Base-by-base conservation (phyloP, 1,140 invertebrate species). In the Aphis craccivora region DNA sequence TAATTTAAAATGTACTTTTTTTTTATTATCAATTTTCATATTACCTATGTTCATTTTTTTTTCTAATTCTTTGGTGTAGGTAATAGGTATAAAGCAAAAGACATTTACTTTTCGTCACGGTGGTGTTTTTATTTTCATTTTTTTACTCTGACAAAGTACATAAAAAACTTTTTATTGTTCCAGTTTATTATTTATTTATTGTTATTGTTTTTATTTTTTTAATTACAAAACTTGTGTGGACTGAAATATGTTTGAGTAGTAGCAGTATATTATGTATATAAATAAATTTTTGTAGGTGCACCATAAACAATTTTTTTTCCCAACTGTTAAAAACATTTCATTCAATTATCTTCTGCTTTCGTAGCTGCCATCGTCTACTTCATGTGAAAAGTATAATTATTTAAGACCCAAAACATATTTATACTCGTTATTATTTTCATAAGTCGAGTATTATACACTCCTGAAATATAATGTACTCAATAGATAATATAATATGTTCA, bases 191-290 rank as follows among this genome's bases (percentile, higher is more conserved):
- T 88, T 88, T 88, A 88, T 88, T 88, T 88, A 88, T 88, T 51
- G 86, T 88, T 51, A 51, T 88, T 51, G 45, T 88, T 88, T 88
- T 88, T 51, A 51, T n/a, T 87, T 88, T 88, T 88, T 88, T 88
- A 88, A 88, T 88, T 88, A 88, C 45, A 88, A 88, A 88, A 88
- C 86, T 88, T 88, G 86, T 51, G 86, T 88, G 86, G 86, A 86
- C 43, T 35, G 84, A 30, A 30, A 45, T 87, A 51, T n/a, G 86
- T 88, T 88, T 35, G 86, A 30, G 25, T 22, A 11, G 40, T 25
- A 86, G 30, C 11, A 8, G 83, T 43, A 11, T 45, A 22, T 60
- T 30, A 30, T 14, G 9, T 60, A 30, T 14, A n/a, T n/a, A 67
- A 14, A n/a, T 76, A n/a, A n/a, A n/a, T n/a, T 14, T n/a, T 76